Evolutionary conservation across 2,113 vertebrate species (phyloP).

Genomic region (Leuciscus idus): DNA sequence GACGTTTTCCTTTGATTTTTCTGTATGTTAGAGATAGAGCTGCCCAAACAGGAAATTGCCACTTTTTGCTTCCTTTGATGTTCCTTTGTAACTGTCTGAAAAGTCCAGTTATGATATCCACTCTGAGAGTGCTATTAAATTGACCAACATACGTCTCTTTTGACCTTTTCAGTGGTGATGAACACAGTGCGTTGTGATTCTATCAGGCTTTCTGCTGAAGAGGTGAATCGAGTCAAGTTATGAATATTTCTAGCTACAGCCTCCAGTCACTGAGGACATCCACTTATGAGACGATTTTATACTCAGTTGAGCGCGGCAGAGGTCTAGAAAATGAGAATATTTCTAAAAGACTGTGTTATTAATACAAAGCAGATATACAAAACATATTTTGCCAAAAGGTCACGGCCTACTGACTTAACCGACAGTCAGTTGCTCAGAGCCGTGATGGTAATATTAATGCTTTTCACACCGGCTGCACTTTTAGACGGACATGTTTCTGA

Average conservation of each 20-base stretch:
- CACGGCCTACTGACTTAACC: not conserved
- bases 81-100: slow-evolving; percentile 1
- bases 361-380: slow-evolving; percentile 32
- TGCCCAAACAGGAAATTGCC: slow-evolving; percentile 20
- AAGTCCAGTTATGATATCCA: not conserved
- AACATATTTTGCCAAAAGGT: slow-evolving; percentile 18
- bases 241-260: slow-evolving; percentile 1
- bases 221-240: slow-evolving; percentile 17
- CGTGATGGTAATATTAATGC: slow-evolving; percentile 23
- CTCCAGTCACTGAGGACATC: slow-evolving; percentile 12
- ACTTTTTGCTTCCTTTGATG: slow-evolving; percentile 18
- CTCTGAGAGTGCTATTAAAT: not conserved
- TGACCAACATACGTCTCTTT: not conserved
- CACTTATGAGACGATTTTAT: slow-evolving; percentile 26
- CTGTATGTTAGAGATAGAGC: not conserved
- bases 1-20: not conserved
- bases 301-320: not conserved
- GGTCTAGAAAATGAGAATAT: slow-evolving; percentile 17
- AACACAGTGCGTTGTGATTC: not conserved
- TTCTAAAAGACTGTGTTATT: not conserved
- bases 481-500: not conserved
- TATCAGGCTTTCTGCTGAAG: slow-evolving; percentile 7
- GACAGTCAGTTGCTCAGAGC: slow-evolving; percentile 10
- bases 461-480: slow-evolving; percentile 9
- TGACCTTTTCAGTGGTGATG: not conserved